Percentiles rank a stretch among this genome's conserved stretches.
These are phyloP conservation scores for Anthoscopus minutus DNA, from an alignment of 2,113 vertebrate genomes.

Conservation along the genomic window DNA sequence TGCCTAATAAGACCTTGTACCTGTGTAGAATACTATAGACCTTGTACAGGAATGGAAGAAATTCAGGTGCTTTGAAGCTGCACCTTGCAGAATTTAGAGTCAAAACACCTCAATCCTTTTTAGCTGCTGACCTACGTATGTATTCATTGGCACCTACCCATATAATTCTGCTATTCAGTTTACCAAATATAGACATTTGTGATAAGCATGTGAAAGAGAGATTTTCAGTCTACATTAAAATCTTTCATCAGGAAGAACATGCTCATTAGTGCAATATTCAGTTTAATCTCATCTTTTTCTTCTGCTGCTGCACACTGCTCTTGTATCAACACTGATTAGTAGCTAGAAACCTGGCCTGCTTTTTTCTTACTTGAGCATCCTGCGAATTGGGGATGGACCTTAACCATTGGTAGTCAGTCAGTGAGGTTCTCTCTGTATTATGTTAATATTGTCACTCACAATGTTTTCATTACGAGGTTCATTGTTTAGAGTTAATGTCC, in stretches of 20 bases:
- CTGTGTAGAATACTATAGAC: not conserved
- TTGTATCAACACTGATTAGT: slow-evolving; percentile 31
- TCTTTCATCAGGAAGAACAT: slow-evolving; percentile 32
- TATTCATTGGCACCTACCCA: not conserved
- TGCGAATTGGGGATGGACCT: not conserved
- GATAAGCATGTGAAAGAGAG: not conserved
- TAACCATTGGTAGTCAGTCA: not conserved
- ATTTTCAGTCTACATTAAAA: slow-evolving; percentile 5
- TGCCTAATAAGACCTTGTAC: not conserved
- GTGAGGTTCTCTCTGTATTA: not conserved
- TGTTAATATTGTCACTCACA: slow-evolving; percentile 8
- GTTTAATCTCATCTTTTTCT: slow-evolving; percentile 39
- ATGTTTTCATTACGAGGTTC: slow-evolving; percentile 28
- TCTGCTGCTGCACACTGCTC: not conserved
- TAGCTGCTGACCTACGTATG: not conserved
- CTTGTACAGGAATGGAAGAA: not conserved
- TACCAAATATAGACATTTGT: not conserved
- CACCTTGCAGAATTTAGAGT: not conserved
- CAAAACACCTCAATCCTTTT: not conserved
- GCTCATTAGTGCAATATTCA: slow-evolving; percentile 57
- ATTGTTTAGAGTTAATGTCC: slow-evolving; percentile 43
- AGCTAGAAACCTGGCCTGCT: not conserved
- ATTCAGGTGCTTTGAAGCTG: not conserved
- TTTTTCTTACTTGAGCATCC: not conserved
- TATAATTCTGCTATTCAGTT: not conserved